phyloP scores from a whole-genome alignment of 2,797 vertebrate species.

The Premnoplex brunnescens region DNA sequence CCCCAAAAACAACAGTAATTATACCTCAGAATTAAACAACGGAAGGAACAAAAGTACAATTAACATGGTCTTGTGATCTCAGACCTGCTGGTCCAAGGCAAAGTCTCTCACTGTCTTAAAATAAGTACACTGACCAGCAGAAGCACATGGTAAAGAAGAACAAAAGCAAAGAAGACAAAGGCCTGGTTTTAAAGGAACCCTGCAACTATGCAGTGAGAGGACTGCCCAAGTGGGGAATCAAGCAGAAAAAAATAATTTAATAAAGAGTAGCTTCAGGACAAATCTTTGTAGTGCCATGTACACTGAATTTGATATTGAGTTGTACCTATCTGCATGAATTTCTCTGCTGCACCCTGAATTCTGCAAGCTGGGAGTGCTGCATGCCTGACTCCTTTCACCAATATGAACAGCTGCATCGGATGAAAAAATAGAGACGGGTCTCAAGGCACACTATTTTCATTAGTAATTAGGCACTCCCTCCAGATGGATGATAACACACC shows the following conservation, averaged over 20 bases:
- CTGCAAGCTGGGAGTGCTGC: background rate
- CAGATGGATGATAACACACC: background rate
- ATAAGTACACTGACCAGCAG: background rate
- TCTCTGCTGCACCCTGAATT: fast-evolving
- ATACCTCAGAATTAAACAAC: background rate
- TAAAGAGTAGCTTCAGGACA: background rate
- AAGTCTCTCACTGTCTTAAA: background rate
- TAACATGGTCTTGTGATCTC: background rate
- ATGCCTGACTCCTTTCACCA: background rate
- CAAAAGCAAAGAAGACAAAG: background rate
- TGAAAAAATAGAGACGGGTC: background rate
- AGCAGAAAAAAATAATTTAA: background rate
- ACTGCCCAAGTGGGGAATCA: background rate
- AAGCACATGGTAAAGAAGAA: background rate
- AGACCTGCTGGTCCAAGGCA: background rate
- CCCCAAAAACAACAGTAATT: background rate
- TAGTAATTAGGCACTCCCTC: background rate
- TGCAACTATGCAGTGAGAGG: background rate
- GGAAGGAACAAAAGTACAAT: background rate
- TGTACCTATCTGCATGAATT: background rate
- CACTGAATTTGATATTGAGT: background rate
- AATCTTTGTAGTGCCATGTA: background rate
- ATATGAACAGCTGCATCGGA: background rate
- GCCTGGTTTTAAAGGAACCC: background rate
- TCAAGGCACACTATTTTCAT: background rate